Base-by-base conservation (phyloP, 2,113 vertebrate genomes). In the Ammodytes dubius region DNA sequence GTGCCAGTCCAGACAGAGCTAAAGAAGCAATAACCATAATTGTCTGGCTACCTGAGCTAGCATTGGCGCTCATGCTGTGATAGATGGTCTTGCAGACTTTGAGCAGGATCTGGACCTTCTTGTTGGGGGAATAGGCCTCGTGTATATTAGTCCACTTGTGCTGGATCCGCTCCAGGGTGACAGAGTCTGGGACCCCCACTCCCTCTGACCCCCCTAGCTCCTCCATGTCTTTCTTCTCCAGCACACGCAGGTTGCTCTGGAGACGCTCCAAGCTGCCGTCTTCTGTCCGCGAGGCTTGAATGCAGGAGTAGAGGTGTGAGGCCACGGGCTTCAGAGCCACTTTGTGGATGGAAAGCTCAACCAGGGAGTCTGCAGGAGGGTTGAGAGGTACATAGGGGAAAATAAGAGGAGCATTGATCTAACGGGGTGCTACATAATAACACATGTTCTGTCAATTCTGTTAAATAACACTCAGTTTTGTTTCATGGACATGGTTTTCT, bases 71-170 rank as follows among this genome's bases (percentile, higher is more conserved):
- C 96, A 98, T 96, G 87, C 96, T 94, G 57, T 94, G 94, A 72
- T 98, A 98, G 82, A 98, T 94, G 65, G 87, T 95, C 66, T 96
- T 95, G 95, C 96, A 97, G 89, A 96, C 90, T 60, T 96, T 97
- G 64, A 98, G 95, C 71, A 98, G 89, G 1, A 93, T 92, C 2
- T 94, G 77, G 82, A 96, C 95, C 86, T 97, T 97, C 91, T 95
- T 96, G 87, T 95, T 95, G 0, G 97, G 97, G 0, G 95, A 96
- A 79, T 96, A 97, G 9, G 94, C 83, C 9, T 89, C 84, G 17
- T 97, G 96, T 89, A 98, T 94, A 17, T 79, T 81, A 0, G 13
- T 75, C 68, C 96, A 95, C 68, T 84, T 95, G 58, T 93, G 83
- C 79, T 95, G 96, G 78, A 97, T 96, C 42, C 94, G 95, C 74